Conservation (phyloP, 2,113 vertebrate species). For the Arenaria interpres region DNA sequence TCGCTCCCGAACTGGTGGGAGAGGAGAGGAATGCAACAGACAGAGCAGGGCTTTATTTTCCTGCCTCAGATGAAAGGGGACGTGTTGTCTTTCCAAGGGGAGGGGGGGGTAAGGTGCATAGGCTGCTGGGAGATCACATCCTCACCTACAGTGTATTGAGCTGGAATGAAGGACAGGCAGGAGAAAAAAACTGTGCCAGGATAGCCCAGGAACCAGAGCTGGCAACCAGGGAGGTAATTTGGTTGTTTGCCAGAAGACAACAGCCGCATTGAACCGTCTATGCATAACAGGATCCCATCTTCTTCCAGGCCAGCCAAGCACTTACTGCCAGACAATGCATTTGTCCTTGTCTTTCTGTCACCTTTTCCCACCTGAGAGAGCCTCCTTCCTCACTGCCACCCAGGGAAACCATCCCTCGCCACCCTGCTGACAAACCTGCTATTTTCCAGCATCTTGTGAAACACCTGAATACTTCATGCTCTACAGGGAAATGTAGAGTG, state of each 20-base stretch:
- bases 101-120: conserved; percentile 7
- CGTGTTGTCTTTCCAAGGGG: not conserved
- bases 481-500: not conserved
- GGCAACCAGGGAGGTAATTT: not conserved
- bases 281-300: not conserved
- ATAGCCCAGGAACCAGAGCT: not conserved
- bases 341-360: conserved; percentile 17
- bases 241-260: conserved; percentile 30
- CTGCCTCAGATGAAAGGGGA: not conserved
- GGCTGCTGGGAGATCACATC: not conserved
- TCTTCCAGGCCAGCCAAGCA: conserved; percentile 7
- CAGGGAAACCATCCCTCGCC: not conserved
- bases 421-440: not conserved
- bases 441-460: conserved; percentile 18
- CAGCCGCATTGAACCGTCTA: not conserved
- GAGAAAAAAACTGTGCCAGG: not conserved
- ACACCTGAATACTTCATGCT: not conserved
- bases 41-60: not conserved
- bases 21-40: conserved; percentile 54
- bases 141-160: conserved; percentile 11
- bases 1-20: conserved; percentile 50
- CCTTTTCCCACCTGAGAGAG: conserved; percentile 4
- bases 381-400: not conserved
- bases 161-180: not conserved
- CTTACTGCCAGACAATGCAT: not conserved